These are phyloP conservation scores for Thelaira solivaga DNA, from an alignment of 2,888 invertebrate genomes.

Conservation along the genomic window DNA sequence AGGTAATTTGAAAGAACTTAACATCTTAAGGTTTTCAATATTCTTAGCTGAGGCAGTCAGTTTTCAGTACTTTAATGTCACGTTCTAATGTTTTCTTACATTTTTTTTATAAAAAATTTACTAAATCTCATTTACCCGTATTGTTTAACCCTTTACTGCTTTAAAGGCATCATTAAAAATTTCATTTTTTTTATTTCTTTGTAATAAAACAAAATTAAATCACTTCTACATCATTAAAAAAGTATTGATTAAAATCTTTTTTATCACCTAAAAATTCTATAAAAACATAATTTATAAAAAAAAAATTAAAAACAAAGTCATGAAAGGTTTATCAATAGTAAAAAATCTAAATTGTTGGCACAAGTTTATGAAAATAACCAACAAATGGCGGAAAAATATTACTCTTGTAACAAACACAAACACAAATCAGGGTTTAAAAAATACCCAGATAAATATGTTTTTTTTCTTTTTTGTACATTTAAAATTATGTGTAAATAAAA, in stretches of 20 bases:
- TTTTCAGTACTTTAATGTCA: too few relatives aligned
- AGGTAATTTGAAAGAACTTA: too few relatives aligned
- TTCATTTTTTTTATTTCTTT: slow-evolving; percentile 7
- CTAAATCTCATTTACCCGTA: not conserved
- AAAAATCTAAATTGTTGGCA: slow-evolving; percentile 58
- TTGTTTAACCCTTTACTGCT: not conserved
- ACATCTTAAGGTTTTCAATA: too few relatives aligned
- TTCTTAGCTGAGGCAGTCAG: too few relatives aligned
- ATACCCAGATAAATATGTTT: slow-evolving; percentile 34
- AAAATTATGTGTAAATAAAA: slow-evolving; percentile 51
- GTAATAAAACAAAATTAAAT: not conserved
- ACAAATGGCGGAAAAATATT: not conserved
- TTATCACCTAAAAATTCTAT: slow-evolving; percentile 13
- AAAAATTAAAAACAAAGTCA: slow-evolving; percentile 7
- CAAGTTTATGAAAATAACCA: slow-evolving; percentile 57
- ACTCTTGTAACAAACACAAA: not conserved
- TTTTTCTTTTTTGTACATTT: too few relatives aligned
- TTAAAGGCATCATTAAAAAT: not conserved
- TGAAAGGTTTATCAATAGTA: slow-evolving; percentile 55
- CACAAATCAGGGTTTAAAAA: slow-evolving; percentile 46
- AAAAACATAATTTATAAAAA: slow-evolving; percentile 25
- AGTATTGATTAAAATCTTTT: slow-evolving; percentile 24
- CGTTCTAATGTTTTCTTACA: too few relatives aligned
- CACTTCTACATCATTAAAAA: not conserved
- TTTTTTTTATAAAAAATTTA: too few relatives aligned